Percentiles rank a stretch among this genome's conserved stretches.
Conservation (phyloP, 2,113 vertebrate species). For the Isurus oxyrinchus region DNA sequence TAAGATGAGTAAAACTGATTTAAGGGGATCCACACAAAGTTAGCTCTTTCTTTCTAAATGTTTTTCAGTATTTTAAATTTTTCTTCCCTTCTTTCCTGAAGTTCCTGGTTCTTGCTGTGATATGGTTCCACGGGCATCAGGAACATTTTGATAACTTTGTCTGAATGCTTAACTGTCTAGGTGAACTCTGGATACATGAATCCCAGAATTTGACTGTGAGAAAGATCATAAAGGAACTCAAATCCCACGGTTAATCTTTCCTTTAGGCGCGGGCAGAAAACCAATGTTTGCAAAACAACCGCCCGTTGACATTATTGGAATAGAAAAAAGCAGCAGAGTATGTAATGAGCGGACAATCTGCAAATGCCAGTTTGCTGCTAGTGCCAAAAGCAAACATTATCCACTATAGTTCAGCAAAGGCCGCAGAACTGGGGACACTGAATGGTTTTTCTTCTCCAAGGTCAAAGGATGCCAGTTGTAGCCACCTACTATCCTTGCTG, state of each 20-base stretch:
- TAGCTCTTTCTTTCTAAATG: neutral
- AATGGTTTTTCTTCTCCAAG: no score
- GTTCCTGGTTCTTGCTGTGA: neutral
- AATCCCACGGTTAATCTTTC: no score
- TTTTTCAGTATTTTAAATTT: neutral
- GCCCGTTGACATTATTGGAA: no score
- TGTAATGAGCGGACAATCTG: no score
- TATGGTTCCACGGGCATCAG: neutral
- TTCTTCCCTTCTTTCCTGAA: neutral
- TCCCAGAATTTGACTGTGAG: neutral
- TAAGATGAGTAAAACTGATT: neutral
- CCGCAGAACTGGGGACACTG: no score
- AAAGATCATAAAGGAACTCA: neutral
- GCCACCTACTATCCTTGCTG: no score
- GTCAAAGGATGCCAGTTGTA: no score
- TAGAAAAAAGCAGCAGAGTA: no score
- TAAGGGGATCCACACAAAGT: neutral
- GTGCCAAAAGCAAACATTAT: no score
- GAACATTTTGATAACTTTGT: neutral
- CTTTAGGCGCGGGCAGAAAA: neutral
- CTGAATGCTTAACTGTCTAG: neutral
- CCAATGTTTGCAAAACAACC: no score
- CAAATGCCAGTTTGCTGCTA: no score
- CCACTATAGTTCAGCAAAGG: no score
- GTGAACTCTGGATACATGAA: neutral